Percentiles rank a stretch among this genome's conserved stretches.
These are phyloP conservation scores for Melanotaenia trifasciata DNA, from an alignment of 2,797 vertebrate species.

Conservation along the genomic window DNA sequence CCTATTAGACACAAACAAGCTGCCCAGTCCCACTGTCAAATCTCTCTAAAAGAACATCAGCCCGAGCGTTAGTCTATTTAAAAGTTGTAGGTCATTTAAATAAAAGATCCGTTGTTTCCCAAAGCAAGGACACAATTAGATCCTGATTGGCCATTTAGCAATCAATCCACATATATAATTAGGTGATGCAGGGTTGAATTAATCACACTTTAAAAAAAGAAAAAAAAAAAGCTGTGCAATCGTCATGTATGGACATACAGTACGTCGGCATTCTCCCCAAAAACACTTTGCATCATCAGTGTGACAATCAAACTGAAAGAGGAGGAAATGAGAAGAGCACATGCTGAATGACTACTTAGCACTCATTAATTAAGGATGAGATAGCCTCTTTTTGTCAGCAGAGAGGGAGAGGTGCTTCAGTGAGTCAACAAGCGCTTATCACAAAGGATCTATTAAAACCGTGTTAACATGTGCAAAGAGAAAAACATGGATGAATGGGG, in stretches of 20 bases:
- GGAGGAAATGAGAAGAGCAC: conserved; percentile 73
- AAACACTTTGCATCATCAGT: conserved; percentile 70
- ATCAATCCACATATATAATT: conserved; percentile 77
- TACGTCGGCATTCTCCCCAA: conserved; percentile 58
- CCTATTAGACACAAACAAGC: conserved; percentile 23
- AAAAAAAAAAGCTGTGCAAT: conserved; percentile 66
- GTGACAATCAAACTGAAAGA: conserved; percentile 74
- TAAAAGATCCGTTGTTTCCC: conserved; percentile 71
- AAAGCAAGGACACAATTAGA: conserved; percentile 77
- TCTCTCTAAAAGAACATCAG: conserved; percentile 25
- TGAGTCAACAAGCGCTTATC: conserved; percentile 50
- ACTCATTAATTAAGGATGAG: conserved; percentile 70
- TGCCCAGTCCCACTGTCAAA: conserved; percentile 2
- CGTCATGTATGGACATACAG: conserved; percentile 40
- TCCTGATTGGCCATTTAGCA: conserved; percentile 84
- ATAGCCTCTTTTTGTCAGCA: conserved; percentile 53
- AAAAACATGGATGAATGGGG: conserved; percentile 21
- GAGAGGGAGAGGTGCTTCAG: conserved; percentile 51
- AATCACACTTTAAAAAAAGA: conserved; percentile 72
- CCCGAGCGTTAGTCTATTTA: conserved; percentile 67
- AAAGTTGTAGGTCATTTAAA: conserved; percentile 80
- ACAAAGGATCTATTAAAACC: conserved; percentile 38
- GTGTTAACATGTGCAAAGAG: conserved; percentile 2
- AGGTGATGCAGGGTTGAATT: conserved; percentile 75
- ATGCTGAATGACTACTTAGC: conserved; percentile 58